Evolutionary conservation across 2,797 vertebrate species (phyloP), one percentile per base, ranked within the genome.

Genomic region (Nasua narica): DNA sequence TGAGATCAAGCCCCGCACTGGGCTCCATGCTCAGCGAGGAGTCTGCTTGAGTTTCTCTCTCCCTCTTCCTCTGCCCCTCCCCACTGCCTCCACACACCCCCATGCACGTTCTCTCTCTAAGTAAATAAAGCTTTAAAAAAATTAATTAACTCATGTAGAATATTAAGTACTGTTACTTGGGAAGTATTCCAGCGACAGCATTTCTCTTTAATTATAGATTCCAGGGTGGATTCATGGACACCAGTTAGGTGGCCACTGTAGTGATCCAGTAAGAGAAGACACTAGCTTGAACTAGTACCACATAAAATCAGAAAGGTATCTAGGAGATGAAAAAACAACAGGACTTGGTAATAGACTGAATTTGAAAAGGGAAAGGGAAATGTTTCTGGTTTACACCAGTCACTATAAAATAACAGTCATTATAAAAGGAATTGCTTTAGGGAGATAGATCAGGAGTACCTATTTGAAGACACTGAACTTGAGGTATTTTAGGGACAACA

Each of bases 181-280:
- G 2, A 92, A 79, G 21, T 79, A 78, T 25, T 56, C 27, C 8
- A 92, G 62, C 27, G 19, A 82, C 67, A 60, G 23, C 29, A 18
- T 83, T 62, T 87, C 48, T 94, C n/a, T 48, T 48, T 94, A 88
- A 72, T 77, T 29, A 56, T 32, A 84, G 46, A 85, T 62, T 96
- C 60, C 37, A 79, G 15, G 87, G 23, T 48, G 27, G 56, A 90
- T 52, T 58, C 43, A 40, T 23, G 46, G 69, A 74, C 14, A 76
- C 29, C 27, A 60, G 37, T 52, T 60, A 93, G 87, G 29, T 3
- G 18, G 35, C 15, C 32, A 82, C 11, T 67, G 11, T 6, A 94
- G 46, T 81, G 19, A 87, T 72, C n/a, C 48, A 65, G 2, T 60
- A 79, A 91, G 23, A 69, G 40, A 62, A 56, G 58, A 85, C 13